A percentile compares a stretch with the other conserved stretches of the same genome.
Conservation (phyloP, 1,140 invertebrate genomes). For the Bursaphelenchus mucronatus region DNA sequence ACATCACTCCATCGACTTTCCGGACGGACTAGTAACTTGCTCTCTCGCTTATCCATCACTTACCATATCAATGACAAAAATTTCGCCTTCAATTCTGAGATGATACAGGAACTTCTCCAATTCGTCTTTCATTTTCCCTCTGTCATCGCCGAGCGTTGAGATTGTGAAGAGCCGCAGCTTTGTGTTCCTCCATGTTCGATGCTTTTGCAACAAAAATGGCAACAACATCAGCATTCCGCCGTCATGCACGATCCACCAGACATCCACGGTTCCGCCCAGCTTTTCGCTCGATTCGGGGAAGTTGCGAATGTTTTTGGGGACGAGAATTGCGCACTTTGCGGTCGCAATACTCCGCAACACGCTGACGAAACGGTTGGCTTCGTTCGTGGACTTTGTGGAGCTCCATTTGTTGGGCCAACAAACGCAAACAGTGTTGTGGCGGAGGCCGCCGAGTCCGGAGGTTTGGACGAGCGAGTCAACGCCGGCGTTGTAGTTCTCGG, state of each 20-base stretch:
- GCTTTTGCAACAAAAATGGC: conserved; percentile 91
- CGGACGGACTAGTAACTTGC: too few species aligned
- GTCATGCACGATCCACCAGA: conserved; percentile 93
- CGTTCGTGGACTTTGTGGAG: conserved; percentile 65
- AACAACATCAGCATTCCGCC: conserved; percentile 93
- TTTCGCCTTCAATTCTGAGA: conserved; percentile 91
- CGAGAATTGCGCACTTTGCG: conserved; percentile 58
- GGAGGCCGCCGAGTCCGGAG: conserved; percentile 89
- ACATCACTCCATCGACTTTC: too few species aligned
- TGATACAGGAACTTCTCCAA: conserved; percentile 95
- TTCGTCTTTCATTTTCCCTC: conserved; percentile 99
- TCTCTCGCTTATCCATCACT: too few species aligned
- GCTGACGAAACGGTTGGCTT: conserved; percentile 44
- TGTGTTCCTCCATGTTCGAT: conserved; percentile 89
- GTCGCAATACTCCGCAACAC: conserved; percentile 42
- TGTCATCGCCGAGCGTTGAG: conserved; percentile 97
- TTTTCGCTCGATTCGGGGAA: conserved; percentile 52
- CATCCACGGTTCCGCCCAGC: conserved; percentile 68
- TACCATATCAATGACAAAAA: conserved; percentile 99
- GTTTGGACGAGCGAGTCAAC: conserved; percentile 81
- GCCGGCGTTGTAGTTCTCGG: conserved; percentile 77
- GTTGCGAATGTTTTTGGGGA: conserved; percentile 53
- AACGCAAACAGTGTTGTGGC: conserved; percentile 94
- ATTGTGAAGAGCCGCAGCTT: conserved; percentile 97
- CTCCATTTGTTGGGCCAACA: conserved; percentile 96